Base-by-base conservation (phyloP, 2,888 invertebrate species). In the Pristionchus maxplancki region DNA sequence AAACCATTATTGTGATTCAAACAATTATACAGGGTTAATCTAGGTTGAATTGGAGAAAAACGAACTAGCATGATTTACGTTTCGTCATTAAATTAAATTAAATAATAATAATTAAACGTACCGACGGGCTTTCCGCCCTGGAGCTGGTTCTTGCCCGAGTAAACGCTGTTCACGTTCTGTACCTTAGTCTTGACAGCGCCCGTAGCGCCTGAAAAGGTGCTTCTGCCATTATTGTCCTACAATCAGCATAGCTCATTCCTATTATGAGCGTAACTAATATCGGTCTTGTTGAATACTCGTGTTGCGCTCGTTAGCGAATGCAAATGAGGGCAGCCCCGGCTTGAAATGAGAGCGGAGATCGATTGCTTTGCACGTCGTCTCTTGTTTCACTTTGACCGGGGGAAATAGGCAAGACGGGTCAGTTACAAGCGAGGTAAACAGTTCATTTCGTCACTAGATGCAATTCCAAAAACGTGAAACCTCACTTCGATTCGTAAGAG, bases 81-180 rank as follows among this genome's bases (percentile, higher is more conserved):
- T n/a, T n/a, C n/a, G n/a, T n/a, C 81, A 81, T 40, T 40, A 48
- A 86, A 50, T 89, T 9, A 44, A 44, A 44, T 44, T 44, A 44
- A 44, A 9, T 44, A 44, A 44, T 44, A 9, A 44, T 44, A 44
- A 53, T 53, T 53, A 58, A 24, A 6, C 91, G 86, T 34, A 93
- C 93, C 93, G 44, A 89, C 84, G 87, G 91, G 91, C 91, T 91
- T 89, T 87, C 89, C 90, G 89, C 91, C 90, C 89, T 89, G 89
- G 87, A 91, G 90, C 88, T 89, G 90, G 89, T 91, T 93, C 90
- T 92, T 93, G 90, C 93, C 93, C 85, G 93, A 90, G 90, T 91
- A 94, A 62, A 93, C 90, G 87, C 90, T 91, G 89, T 94, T 94
- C 88, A 94, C 94, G 93, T 93, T 94, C 89, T 92, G 92, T 90